Evolutionary conservation across 2,113 vertebrate genomes (phyloP), one percentile per base, ranked within the genome.

Genomic region (Elephantulus edwardii): DNA sequence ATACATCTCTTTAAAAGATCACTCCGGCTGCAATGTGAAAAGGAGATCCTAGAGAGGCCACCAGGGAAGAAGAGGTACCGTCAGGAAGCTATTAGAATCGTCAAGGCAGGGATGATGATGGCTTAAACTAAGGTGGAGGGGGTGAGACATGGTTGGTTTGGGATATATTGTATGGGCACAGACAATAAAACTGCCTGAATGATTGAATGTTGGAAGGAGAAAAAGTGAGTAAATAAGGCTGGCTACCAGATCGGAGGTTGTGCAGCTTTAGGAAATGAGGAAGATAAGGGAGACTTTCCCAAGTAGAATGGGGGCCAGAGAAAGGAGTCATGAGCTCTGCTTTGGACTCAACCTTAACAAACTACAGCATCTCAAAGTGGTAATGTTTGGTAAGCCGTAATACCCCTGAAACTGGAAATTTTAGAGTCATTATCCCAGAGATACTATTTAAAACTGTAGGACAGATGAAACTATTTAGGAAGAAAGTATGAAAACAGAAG

Each of bases 401-500:
- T 54, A 26, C 74, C 54, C 46, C 3, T 8, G 7, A 28, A 52
- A 6, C 6, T 42, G 3, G 44, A 71, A 58, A 72, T 38, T 62
- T 66, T 19, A 72, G 35, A 52, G 42, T 10, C 38, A n/a, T 44
- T 56, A 60, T 26, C 81, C 14, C 30, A 71, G 68, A 79, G 56
- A 35, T 75, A 70, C 26, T 84, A 72, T 74, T 92, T 88, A 75
- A 91, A 75, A 77, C 44, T 22, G 62, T 17, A 54, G 22, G 74
- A 30, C 4, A 54, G 38, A 62, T 42, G 35, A 56, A 64, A 44
- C 8, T 7, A 17, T 58, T 10, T 68, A 30, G 28, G 52, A 35
- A 83, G 38, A 52, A 1, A 26, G 42, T 70, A 42, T 75, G 17
- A 24, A 64, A 44, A 40, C 64, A 38, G 10, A 91, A 92, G 46